phyloP scores from a whole-genome alignment of 2,888 invertebrate genomes.

The Silvanus unidentatus region DNA sequence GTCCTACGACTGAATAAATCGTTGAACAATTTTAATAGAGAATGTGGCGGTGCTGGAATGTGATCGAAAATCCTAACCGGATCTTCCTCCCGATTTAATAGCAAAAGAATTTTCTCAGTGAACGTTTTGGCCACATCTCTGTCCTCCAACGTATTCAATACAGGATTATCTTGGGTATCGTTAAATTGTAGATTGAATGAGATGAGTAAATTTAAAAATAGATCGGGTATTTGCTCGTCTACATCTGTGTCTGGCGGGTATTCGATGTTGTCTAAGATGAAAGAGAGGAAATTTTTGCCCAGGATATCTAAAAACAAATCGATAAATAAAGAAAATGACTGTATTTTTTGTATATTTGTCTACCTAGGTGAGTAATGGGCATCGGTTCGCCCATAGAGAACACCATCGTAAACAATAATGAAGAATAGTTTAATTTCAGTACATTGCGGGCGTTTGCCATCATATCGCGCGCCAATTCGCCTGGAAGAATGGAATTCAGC shows the following conservation, averaged over 20 bases:
- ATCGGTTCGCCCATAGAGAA: constrained; percentile 86
- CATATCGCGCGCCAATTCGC: constrained; percentile 85
- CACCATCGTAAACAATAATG: constrained; percentile 78
- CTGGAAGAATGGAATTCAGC: constrained; percentile 80
- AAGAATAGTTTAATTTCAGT: constrained; percentile 75
- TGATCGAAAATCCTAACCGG: constrained; percentile 82
- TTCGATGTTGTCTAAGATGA: constrained; percentile 77
- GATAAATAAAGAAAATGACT: too few relatives aligned
- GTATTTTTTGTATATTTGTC: too few relatives aligned
- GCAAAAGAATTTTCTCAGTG: constrained; percentile 80
- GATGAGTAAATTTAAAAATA: constrained; percentile 75
- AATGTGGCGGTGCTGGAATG: constrained; percentile 72
- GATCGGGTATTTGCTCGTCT: constrained; percentile 78
- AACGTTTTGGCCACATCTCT: constrained; percentile 75
- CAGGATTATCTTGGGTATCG: constrained; percentile 60
- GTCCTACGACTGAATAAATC: constrained; percentile 76
- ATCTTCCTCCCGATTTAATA: constrained; percentile 90
- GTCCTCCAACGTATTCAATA: constrained; percentile 64
- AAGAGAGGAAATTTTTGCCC: constrained; percentile 74
- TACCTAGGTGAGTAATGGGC: constrained; percentile 85
- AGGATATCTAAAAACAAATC: constrained; percentile 63
- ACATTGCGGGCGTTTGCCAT: constrained; percentile 71
- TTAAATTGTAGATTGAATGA: constrained; percentile 87
- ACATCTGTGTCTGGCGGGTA: constrained; percentile 71
- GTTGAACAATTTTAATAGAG: constrained; percentile 80